A percentile compares a stretch with the other conserved stretches of the same genome.
Evolutionary conservation across 2,888 invertebrate species (phyloP).

Genomic region (Saturnia japonica): DNA sequence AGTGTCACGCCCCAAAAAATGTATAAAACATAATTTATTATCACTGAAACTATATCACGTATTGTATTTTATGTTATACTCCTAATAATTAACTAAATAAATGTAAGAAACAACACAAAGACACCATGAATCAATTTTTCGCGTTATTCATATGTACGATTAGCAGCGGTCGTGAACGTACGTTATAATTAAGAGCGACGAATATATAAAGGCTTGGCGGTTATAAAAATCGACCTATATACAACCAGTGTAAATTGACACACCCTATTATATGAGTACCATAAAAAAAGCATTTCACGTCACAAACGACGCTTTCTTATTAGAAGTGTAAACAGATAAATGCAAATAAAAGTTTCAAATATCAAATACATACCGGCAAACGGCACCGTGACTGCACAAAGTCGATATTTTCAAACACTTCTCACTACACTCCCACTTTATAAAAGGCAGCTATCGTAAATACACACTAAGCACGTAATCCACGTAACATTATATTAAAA

Average conservation of each 20-base stretch:
- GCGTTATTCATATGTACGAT: background rate
- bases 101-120: background rate
- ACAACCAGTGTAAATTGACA: constrained; percentile 53
- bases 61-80: background rate
- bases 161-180: background rate
- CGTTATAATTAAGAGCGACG: constrained; percentile 18
- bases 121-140: background rate
- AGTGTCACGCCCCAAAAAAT: constrained; percentile 65
- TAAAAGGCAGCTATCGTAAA: constrained; percentile 56
- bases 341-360: constrained; percentile 35
- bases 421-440: constrained; percentile 61
- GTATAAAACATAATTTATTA: constrained; percentile 25
- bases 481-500: constrained; percentile 68
- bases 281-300: constrained; percentile 41
- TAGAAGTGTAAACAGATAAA: constrained; percentile 50
- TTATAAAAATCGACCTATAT: constrained; percentile 60
- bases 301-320: constrained; percentile 38
- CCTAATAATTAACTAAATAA: background rate
- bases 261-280: constrained; percentile 61
- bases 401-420: constrained; percentile 63
- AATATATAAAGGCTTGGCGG: constrained; percentile 2
- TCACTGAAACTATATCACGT: background rate
- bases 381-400: constrained; percentile 54
- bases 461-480: constrained; percentile 76
- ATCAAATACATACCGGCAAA: constrained; percentile 67